phyloP scores from a whole-genome alignment of 2,797 vertebrate genomes.

The Poecilia gillii region DNA sequence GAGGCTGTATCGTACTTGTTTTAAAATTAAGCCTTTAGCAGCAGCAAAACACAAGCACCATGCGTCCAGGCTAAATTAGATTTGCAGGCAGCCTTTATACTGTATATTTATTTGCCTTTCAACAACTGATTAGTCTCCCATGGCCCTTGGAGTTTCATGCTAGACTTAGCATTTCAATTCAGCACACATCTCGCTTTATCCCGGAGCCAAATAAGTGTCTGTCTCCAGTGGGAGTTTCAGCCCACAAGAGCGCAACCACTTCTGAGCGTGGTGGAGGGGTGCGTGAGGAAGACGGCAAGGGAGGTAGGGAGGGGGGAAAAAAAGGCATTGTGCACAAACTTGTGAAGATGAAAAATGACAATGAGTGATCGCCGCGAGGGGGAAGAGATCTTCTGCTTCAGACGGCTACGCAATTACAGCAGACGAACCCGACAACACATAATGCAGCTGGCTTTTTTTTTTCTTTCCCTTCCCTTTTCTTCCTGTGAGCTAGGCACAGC shows the following conservation, averaged over 20 bases:
- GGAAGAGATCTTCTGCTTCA: constrained; percentile 51
- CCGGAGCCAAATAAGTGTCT: constrained; percentile 78
- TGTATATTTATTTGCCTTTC: constrained; percentile 75
- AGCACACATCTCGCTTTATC: constrained; percentile 74
- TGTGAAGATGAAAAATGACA: constrained; percentile 71
- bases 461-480: neutral
- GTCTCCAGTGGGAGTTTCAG: constrained; percentile 74
- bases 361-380: constrained; percentile 53
- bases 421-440: constrained; percentile 56
- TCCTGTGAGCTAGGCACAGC: constrained; percentile 31
- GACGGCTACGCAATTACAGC: constrained; percentile 51
- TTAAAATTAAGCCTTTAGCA: constrained; percentile 45
- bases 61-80: constrained; percentile 66
- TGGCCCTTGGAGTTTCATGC: constrained; percentile 74
- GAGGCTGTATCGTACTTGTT: constrained; percentile 34
- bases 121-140: constrained; percentile 78
- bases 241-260: constrained; percentile 73
- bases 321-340: constrained; percentile 26
- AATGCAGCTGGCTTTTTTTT: constrained; percentile 14
- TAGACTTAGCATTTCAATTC: constrained; percentile 81
- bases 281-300: constrained; percentile 26
- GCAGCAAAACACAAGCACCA: constrained; percentile 33
- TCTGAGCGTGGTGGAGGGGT: constrained; percentile 51
- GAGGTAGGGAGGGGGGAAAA: constrained; percentile 3
- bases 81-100: constrained; percentile 62